Conservation (phyloP, 2,797 vertebrate species). For the Vespertilio murinus region DNA sequence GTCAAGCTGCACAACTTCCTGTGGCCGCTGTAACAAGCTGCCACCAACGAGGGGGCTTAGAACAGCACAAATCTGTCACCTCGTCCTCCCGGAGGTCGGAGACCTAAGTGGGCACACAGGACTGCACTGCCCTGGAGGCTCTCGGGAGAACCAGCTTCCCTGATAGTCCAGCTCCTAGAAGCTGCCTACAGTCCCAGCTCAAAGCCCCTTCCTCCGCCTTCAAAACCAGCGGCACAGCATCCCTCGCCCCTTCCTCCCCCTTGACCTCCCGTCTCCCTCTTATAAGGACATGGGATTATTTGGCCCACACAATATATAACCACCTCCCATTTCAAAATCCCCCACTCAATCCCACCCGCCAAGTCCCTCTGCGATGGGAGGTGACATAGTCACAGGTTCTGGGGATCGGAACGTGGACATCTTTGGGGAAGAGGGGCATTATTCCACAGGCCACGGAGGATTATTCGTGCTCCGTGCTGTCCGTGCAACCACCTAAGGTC, state of each 20-base stretch:
- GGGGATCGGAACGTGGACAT: background rate
- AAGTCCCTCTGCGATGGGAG: background rate
- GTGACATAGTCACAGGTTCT: background rate
- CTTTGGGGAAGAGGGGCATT: fast-evolving
- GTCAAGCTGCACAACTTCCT: background rate
- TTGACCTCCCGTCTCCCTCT: background rate
- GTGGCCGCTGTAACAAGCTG: background rate
- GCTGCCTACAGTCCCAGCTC: background rate
- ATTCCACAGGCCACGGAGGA: background rate
- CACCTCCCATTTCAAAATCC: background rate
- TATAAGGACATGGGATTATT: background rate
- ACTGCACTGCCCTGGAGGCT: background rate
- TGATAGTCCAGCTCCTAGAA: background rate
- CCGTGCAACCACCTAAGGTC: background rate
- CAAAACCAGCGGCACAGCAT: background rate
- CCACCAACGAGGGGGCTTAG: background rate
- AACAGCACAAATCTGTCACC: background rate
- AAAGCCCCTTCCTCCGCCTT: background rate
- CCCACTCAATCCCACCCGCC: background rate
- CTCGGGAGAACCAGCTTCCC: background rate
- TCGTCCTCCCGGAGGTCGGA: background rate
- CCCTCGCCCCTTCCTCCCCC: background rate
- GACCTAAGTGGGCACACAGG: background rate
- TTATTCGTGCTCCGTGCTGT: background rate
- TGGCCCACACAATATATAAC: background rate